Base-by-base conservation (phyloP, 2,888 invertebrate species). In the Agrochola lota region DNA sequence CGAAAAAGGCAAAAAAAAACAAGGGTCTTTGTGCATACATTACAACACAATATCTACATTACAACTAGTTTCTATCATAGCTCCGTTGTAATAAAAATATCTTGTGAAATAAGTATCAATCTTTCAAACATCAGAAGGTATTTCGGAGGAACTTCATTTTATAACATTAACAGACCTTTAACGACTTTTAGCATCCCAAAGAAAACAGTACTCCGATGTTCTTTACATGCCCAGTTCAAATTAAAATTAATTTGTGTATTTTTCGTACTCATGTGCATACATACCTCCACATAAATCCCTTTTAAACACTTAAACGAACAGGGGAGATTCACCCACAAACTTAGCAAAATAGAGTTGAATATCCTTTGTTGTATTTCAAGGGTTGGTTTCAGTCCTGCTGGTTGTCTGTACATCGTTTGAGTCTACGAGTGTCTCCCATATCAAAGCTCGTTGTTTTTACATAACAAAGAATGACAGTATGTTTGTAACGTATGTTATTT, bases 401-500 rank as follows among this genome's bases (percentile, higher is more conserved):
- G 52, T 62, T 82, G 73, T 73, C 74, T 78, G 78, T 75, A 68
- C 72, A 62, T 85, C 77, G 82, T 83, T 85, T 79, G 81, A 85
- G 71, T 77, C 40, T 59, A 76, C 46, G 75, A 85, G 88, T 84
- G 71, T 84, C 85, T 85, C 77, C 77, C 78, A 82, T 88, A 79
- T 91, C 88, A 91, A 90, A 90, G 88, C 88, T 71, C 72, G 86
- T 86, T 90, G 84, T 90, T 91, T 92, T 91, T 85, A 89, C 89
- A 91, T 88, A 85, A 89, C 89, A 92, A 91, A 92, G 90, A 91
- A 88, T 86, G 74, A 83, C 84, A 78, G 82, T 74, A 79, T 86
- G 85, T 81, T 85, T 83, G 81, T 77, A 69, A 80, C 84, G 85
- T 87, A 78, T 83, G 86, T 82, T 75, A 84, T 86, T 86, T 88